Evolutionary conservation across 1,140 invertebrate species (phyloP).

Genomic region (Ips nitidus): DNA sequence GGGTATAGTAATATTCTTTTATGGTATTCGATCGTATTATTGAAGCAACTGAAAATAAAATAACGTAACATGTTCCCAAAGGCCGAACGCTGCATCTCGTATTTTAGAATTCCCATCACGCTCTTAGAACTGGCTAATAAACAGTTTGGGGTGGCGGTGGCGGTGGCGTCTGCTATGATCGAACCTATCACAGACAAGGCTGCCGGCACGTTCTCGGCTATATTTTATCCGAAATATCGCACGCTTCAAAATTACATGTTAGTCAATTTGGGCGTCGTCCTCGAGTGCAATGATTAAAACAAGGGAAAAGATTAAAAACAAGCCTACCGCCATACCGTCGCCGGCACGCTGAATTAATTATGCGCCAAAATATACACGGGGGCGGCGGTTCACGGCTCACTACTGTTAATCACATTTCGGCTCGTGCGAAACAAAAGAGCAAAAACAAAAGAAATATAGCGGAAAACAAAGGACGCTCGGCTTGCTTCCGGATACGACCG

Average conservation of each 20-base stretch:
- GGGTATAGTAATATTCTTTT: too few relatives aligned
- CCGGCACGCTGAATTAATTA: neutral
- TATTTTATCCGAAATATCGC: neutral
- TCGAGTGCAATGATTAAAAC: too few relatives aligned
- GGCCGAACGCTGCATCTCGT: too few relatives aligned
- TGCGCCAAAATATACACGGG: slow-evolving; percentile 8
- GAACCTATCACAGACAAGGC: slow-evolving; percentile 17
- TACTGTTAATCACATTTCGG: slow-evolving; percentile 26
- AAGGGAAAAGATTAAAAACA: neutral
- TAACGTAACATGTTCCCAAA: too few relatives aligned
- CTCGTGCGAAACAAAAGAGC: slow-evolving; percentile 17
- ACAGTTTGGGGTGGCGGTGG: slow-evolving; percentile 13
- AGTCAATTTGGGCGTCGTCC: too few relatives aligned
- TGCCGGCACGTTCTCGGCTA: neutral
- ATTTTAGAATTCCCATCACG: slow-evolving; percentile 4
- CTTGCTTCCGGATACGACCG: slow-evolving; percentile 33
- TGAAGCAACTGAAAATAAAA: too few relatives aligned
- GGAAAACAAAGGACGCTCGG: slow-evolving; percentile 17
- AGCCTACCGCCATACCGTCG: neutral
- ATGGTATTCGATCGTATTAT: too few relatives aligned
- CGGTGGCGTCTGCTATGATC: slow-evolving; percentile 18
- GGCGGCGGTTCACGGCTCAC: slow-evolving; percentile 5
- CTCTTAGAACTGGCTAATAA: slow-evolving; percentile 18
- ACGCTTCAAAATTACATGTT: neutral
- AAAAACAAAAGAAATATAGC: slow-evolving; percentile 27